phyloP scores from a whole-genome alignment of 1,140 invertebrate species.

The Streblospio benedicti region DNA sequence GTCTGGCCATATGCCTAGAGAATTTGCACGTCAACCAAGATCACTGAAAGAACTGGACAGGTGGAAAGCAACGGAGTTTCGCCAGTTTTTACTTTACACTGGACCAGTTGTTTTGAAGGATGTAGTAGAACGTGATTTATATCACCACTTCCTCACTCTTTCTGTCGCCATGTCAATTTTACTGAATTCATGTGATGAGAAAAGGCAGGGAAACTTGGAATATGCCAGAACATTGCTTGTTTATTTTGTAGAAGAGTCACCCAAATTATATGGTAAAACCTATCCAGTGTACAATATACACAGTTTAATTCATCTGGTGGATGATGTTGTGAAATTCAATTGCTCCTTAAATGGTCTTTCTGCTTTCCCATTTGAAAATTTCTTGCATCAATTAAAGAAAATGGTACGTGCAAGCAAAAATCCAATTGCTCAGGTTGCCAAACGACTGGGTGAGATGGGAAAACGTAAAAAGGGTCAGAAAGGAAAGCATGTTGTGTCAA shows the following conservation, averaged over 20 bases:
- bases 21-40: slow-evolving; percentile 44
- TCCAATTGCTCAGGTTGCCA: slow-evolving; percentile 2
- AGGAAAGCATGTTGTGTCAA: not conserved
- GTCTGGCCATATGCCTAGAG: slow-evolving; percentile 23
- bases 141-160: slow-evolving; percentile 38
- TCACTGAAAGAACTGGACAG: slow-evolving; percentile 33
- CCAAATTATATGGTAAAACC: not conserved
- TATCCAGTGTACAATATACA: not conserved
- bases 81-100: slow-evolving; percentile 47
- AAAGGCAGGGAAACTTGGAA: not conserved
- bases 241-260: not conserved
- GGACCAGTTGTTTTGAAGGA: slow-evolving; percentile 37
- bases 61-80: slow-evolving; percentile 49
- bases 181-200: not conserved
- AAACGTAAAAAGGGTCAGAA: not conserved
- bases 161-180: not conserved
- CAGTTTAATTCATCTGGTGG: not conserved
- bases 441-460: not conserved
- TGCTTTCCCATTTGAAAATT: not conserved
- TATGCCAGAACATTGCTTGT: not conserved
- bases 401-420: not conserved
- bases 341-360: slow-evolving; percentile 1
- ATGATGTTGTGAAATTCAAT: not conserved
- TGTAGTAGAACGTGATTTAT: slow-evolving; percentile 27
- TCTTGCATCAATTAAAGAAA: not conserved